A percentile compares a stretch with the other conserved stretches of the same genome.
Conservation (phyloP, 2,113 vertebrate genomes). For the Ammodytes dubius region DNA sequence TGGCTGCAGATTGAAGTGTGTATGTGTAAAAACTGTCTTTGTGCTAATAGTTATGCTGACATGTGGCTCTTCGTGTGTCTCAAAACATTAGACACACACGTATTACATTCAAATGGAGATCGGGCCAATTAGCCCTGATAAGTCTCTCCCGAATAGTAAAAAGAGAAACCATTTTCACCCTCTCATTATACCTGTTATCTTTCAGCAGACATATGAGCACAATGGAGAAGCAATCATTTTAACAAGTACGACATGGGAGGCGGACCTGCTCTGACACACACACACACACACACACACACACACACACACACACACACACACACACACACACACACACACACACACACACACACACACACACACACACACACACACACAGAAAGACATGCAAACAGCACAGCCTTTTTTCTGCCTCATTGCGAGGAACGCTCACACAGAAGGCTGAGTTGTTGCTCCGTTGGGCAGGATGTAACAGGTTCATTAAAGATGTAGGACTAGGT, state of each 20-base stretch:
- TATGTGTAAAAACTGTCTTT: neutral
- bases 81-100: conserved; percentile 14
- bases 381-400: conserved; percentile 21
- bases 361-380: conserved; percentile 39
- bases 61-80: neutral
- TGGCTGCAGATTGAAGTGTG: neutral
- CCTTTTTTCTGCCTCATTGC: conserved; percentile 34
- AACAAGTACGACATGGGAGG: conserved; percentile 62
- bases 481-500: conserved; percentile 44
- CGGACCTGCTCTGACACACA: conserved; percentile 44
- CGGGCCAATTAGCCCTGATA: conserved; percentile 69
- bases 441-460: conserved; percentile 42
- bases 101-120: conserved; percentile 54
- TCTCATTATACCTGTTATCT: conserved; percentile 64
- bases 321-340: conserved; percentile 24
- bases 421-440: conserved; percentile 8
- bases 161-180: conserved; percentile 54
- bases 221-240: conserved; percentile 61
- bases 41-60: conserved; percentile 18
- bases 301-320: conserved; percentile 9
- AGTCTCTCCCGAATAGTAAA: conserved; percentile 32
- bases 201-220: conserved; percentile 57
- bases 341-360: conserved; percentile 16
- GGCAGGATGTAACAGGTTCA: conserved; percentile 36
- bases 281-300: too few relatives aligned